Conservation (phyloP, 2,113 vertebrate genomes). For the Laticauda colubrina region DNA sequence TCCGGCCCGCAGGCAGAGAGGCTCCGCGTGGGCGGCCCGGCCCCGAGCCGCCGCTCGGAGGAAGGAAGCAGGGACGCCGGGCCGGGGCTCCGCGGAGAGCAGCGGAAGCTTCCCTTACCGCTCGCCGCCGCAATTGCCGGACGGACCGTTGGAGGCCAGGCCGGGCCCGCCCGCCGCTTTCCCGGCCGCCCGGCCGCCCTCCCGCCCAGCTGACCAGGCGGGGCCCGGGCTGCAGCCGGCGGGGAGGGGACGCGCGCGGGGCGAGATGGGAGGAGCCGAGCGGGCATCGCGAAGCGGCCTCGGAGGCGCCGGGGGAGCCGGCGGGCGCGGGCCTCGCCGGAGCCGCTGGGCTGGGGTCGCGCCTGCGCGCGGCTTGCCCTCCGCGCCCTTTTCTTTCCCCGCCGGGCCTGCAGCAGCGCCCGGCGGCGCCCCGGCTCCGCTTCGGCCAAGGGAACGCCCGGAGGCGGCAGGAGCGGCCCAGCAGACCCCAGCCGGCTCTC, state of each 20-base stretch:
- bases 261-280: slow-evolving; percentile 56
- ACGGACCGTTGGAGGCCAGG: slow-evolving; percentile 30
- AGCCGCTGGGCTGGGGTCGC: neutral
- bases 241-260: neutral
- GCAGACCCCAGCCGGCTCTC: neutral
- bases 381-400: too few relatives aligned
- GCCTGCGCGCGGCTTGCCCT: neutral
- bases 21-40: neutral
- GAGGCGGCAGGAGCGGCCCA: neutral
- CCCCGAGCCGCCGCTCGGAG: too few relatives aligned
- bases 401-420: too few relatives aligned
- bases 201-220: slow-evolving; percentile 43
- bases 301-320: neutral
- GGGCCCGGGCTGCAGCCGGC: slow-evolving; percentile 27
- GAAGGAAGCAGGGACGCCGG: neutral
- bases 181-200: too few relatives aligned
- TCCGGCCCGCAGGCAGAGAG: too few relatives aligned
- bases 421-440: too few relatives aligned
- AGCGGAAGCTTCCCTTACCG: neutral
- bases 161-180: neutral
- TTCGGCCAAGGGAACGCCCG: neutral
- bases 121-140: neutral
- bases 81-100: too few relatives aligned
- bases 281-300: neutral
- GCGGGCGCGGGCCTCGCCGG: too few relatives aligned